Base-by-base conservation (phyloP, 2,797 vertebrate genomes). In the Melanotaenia maccullochi region DNA sequence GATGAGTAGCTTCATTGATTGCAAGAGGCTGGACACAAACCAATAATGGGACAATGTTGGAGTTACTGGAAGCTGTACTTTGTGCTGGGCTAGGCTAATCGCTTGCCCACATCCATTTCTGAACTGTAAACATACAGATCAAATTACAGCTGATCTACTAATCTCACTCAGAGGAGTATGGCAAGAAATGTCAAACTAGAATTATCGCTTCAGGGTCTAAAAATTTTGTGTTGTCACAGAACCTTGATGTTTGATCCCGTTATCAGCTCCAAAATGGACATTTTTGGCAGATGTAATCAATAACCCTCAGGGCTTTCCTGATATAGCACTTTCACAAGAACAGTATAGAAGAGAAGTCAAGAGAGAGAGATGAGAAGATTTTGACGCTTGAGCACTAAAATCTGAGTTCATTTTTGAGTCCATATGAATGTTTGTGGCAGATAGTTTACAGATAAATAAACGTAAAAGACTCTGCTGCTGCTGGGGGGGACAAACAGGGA, bases 361-460 rank as follows among this genome's bases (percentile, higher is more conserved):
- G 30, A 33, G 14, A 40, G 38, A 16, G 14, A 40, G 38, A 40
- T 16, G 13, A 40, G 2, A 32, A n/a, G 20, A n/a, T n/a, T 58
- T 38, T 59, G 33, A 38, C 12, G 3, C 13, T 40, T 25, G 58
- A 61, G 8, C 7, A 11, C 25, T 18, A 42, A 60, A 40, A 16
- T 38, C 13, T 25, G 13, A 61, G 14, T 61, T 61, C 22, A 61
- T 9, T 40, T 16, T 61, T 61, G 25, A 44, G 16, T 38, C 25
- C 25, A 61, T 61, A 38, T 61, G 24, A 44, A 61, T 61, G 38
- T 30, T 61, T 61, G 36, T 44, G 24, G 30, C 30, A 30, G 30
- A 30, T 30, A 30, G 30, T 30, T 30, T 30, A 36, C 1, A 16
- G 14, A 9, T 11, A n/a, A 14, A 60, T 24, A 25, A 40, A 36